Percentiles rank a stretch among this genome's conserved stretches.
Conservation (phyloP, 2,113 vertebrate species). For the Phainopepla nitens region DNA sequence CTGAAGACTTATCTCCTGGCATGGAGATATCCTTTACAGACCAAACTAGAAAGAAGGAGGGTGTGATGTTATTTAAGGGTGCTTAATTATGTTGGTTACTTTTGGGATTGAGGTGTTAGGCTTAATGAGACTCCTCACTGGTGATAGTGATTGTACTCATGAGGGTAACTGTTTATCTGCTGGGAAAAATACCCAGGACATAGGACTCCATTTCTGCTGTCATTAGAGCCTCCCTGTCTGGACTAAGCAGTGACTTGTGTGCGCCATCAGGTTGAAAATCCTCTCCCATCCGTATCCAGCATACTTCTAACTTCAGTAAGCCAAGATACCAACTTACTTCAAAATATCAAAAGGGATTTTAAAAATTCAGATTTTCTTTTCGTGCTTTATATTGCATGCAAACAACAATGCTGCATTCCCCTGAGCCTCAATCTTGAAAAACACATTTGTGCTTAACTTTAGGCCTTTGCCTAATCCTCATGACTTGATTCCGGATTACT, state of each 20-base stretch:
- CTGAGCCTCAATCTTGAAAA: neutral
- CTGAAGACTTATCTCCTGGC: neutral
- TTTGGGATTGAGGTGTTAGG: neutral
- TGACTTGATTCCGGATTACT: slow-evolving; percentile 10
- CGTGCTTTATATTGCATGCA: neutral
- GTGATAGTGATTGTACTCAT: neutral
- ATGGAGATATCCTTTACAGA: neutral
- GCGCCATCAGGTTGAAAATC: neutral
- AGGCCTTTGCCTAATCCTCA: slow-evolving; percentile 39
- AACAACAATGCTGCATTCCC: neutral
- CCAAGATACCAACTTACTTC: neutral
- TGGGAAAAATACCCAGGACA: neutral
- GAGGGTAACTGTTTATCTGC: neutral
- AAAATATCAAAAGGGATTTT: neutral
- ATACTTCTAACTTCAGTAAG: neutral
- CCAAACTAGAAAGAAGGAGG: neutral
- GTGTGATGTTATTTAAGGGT: neutral
- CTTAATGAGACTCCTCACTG: neutral
- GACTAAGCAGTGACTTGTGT: neutral
- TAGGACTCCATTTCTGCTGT: neutral
- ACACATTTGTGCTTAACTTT: slow-evolving; percentile 5
- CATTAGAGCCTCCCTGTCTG: neutral
- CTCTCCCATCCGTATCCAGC: neutral
- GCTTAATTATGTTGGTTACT: neutral
- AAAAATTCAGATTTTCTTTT: neutral